Evolutionary conservation across 1,140 invertebrate genomes (phyloP).

Genomic region (Berghia stephanieae): DNA sequence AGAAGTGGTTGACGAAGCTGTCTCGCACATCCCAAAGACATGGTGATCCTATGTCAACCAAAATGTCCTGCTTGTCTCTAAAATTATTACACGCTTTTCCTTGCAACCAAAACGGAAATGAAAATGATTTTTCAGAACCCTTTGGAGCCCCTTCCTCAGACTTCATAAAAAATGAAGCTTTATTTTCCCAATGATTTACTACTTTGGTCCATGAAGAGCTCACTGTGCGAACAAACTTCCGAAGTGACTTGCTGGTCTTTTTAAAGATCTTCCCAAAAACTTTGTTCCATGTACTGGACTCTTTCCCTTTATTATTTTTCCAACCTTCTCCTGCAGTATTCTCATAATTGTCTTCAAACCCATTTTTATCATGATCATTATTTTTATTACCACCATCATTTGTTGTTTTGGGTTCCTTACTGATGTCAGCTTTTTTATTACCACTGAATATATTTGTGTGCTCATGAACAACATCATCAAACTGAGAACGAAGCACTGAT

Average conservation of each 20-base stretch:
- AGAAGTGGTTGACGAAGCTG: neutral
- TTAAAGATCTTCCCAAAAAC: constrained; percentile 14
- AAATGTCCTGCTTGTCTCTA: no score
- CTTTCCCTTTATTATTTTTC: neutral
- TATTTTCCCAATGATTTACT: constrained; percentile 1
- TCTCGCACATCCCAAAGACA: no score
- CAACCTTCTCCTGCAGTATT: neutral
- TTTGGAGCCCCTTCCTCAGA: neutral
- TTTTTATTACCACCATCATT: neutral
- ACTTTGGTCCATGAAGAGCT: neutral
- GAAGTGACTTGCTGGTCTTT: constrained; percentile 9
- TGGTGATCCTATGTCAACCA: no score
- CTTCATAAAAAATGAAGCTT: constrained; percentile 4
- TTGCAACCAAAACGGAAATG: no score
- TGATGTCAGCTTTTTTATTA: neutral
- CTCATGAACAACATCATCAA: no score
- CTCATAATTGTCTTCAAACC: neutral
- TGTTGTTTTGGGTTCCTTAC: constrained; percentile 1
- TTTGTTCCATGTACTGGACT: neutral
- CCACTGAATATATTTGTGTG: no score
- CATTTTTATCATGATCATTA: neutral
- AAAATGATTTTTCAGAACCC: neutral
- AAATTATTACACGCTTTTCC: neutral
- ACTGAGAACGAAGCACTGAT: no score
- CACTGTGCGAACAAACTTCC: constrained; percentile 12